Evolutionary conservation across 1,140 invertebrate genomes (phyloP).

Genomic region (Ridgeia piscesae): DNA sequence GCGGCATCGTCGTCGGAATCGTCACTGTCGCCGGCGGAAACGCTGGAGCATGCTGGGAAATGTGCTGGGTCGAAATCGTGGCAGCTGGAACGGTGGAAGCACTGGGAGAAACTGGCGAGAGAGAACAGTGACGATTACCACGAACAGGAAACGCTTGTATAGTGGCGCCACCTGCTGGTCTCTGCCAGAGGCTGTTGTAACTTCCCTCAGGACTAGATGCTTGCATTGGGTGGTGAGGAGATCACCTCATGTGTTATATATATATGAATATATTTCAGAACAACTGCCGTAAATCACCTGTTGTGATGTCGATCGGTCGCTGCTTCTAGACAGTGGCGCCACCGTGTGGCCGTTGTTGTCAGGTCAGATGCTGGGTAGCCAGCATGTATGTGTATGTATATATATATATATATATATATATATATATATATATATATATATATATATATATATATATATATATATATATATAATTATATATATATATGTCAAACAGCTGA

Average conservation of each 20-base stretch:
- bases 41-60: neutral
- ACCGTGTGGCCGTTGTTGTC: neutral
- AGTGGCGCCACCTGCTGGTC: neutral
- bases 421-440: too few relatives aligned
- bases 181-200: neutral
- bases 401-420: too few relatives aligned
- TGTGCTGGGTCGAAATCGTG: conserved; percentile 23
- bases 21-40: neutral
- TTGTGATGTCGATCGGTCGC: neutral
- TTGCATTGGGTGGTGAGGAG: neutral
- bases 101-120: conserved; percentile 19
- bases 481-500: neutral
- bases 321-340: neutral
- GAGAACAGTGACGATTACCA: conserved; percentile 13
- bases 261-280: neutral
- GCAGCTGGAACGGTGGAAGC: conserved; percentile 36
- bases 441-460: too few relatives aligned
- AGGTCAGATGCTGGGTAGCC: neutral
- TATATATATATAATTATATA: too few relatives aligned
- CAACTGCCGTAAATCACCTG: neutral
- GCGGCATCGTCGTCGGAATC: neutral
- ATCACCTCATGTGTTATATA: neutral
- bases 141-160: conserved; percentile 23
- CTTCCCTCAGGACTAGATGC: neutral
- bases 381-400: too few relatives aligned